Evolutionary conservation across 2,888 invertebrate genomes (phyloP), one percentile per base, ranked within the genome.

Genomic region (Caenorhabditis angaria): DNA sequence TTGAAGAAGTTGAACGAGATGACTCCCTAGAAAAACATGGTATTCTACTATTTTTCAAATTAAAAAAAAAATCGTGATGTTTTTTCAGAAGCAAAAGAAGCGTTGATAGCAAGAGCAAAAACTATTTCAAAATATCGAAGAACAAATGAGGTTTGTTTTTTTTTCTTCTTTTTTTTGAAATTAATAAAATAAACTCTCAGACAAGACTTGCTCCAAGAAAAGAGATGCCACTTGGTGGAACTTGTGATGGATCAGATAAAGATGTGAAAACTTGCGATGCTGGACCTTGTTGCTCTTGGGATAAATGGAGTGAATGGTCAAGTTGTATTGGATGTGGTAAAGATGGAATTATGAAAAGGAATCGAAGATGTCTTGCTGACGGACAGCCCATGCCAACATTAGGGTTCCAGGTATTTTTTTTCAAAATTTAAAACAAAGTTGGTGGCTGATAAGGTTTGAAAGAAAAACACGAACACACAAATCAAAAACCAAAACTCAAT

Each of bases 231-330:
- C 60, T 67, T 22, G 76, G 77, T 20, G 78, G 76, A 18, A 69
- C 66, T 28, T 82, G 82, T 64, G 80, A 78, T 60, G 82, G 82
- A n/a, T 64, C 76, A 0, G 76, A 72, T 10, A 65, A 67, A 20
- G 82, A 82, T 18, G 70, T 68, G 27, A 82, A 82, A 69, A 59
- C 64, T n/a, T 82, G 82, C 29, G 82, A 82, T 62, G 78, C 82
- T 28, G 81, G 81, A 14, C 80, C 80, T 1, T 82, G 82, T 29
- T 82, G 82, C 53, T 63, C 61, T 5, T 80, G 78, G 76, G 67
- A 71, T 59, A 25, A 61, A 20, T 82, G 82, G 82, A 62, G 75
- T 12, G 82, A 82, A 22, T 82, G 82, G 80, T 76, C 76, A 18
- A 74, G 76, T 4, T 80, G 77, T 57, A 80, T 70, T 35, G 77